phyloP scores from a whole-genome alignment of 2,797 vertebrate species.

The Trematomus bernacchii region DNA sequence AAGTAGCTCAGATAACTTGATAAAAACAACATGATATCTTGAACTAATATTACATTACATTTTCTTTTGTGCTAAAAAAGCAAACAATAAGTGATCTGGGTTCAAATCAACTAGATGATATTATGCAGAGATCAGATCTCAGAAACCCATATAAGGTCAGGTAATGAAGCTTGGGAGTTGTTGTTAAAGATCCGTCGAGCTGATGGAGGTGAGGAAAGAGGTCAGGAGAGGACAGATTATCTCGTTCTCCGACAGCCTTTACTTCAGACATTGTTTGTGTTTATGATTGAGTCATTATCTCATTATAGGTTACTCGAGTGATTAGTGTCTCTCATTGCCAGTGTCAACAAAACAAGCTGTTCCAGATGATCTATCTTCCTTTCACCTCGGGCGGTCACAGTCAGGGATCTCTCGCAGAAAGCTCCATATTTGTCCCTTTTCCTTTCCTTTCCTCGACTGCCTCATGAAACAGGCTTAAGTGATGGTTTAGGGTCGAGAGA shows the following conservation, averaged over 20 bases:
- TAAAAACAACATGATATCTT: background rate
- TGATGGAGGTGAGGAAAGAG: slow-evolving; percentile 50
- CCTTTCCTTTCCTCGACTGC: slow-evolving; percentile 31
- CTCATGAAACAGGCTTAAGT: slow-evolving; percentile 46
- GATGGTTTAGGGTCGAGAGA: slow-evolving; percentile 39
- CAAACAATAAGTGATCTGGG: slow-evolving; percentile 11
- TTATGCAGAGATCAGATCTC: slow-evolving; percentile 23
- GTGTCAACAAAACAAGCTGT: slow-evolving; percentile 63
- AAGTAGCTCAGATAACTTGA: background rate
- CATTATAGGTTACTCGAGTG: slow-evolving; percentile 35
- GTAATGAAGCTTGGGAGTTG: slow-evolving; percentile 26
- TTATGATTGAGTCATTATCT: slow-evolving; percentile 54
- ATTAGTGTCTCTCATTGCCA: slow-evolving; percentile 52
- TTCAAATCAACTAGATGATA: slow-evolving; percentile 34
- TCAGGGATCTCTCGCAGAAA: slow-evolving; percentile 49
- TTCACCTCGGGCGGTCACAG: slow-evolving; percentile 48
- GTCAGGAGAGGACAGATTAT: slow-evolving; percentile 41
- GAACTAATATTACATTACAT: background rate
- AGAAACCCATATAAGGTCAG: slow-evolving; percentile 58
- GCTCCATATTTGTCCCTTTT: slow-evolving; percentile 72
- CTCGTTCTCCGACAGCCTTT: slow-evolving; percentile 46
- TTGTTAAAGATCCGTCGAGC: slow-evolving; percentile 42
- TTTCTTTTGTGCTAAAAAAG: slow-evolving; percentile 7
- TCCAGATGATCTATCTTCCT: slow-evolving; percentile 52
- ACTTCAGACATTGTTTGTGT: slow-evolving; percentile 45